These are phyloP conservation scores for Tuberolachnus salignus DNA, from an alignment of 2,888 invertebrate genomes.

Conservation along the genomic window DNA sequence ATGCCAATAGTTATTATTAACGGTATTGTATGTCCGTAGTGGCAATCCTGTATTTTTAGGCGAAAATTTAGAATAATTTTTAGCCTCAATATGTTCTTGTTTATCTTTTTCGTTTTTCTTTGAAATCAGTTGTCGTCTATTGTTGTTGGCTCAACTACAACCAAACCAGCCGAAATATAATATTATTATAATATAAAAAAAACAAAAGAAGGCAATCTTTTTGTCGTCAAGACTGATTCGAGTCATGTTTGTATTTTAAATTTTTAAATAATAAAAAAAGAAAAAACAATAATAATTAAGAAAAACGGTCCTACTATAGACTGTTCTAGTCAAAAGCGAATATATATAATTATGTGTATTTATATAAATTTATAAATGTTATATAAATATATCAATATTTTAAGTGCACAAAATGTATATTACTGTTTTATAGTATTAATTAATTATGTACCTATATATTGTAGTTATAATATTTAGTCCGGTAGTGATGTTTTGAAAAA, in stretches of 20 bases:
- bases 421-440: conserved; percentile 39
- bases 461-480: conserved; percentile 10
- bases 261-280: conserved; percentile 7
- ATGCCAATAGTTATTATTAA: conserved; percentile 45
- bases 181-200: background rate
- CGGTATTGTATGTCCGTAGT: conserved; percentile 22
- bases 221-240: conserved; percentile 42
- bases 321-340: conserved; percentile 49
- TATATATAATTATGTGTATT: background rate
- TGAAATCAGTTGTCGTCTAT: background rate
- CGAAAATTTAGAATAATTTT: conserved; percentile 41
- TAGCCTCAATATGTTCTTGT: conserved; percentile 36
- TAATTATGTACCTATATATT: conserved; percentile 16
- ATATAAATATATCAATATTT: background rate
- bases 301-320: conserved; percentile 37
- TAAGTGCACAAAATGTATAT: conserved; percentile 54
- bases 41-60: conserved; percentile 39
- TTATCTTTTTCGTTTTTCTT: conserved; percentile 21
- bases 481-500: conserved; percentile 6
- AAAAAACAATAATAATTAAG: conserved; percentile 1
- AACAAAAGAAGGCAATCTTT: conserved; percentile 8
- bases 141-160: background rate
- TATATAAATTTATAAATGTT: conserved; percentile 24
- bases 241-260: conserved; percentile 46
- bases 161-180: background rate